phyloP scores from a whole-genome alignment of 2,113 vertebrate genomes.

The Enhydra lutris region DNA sequence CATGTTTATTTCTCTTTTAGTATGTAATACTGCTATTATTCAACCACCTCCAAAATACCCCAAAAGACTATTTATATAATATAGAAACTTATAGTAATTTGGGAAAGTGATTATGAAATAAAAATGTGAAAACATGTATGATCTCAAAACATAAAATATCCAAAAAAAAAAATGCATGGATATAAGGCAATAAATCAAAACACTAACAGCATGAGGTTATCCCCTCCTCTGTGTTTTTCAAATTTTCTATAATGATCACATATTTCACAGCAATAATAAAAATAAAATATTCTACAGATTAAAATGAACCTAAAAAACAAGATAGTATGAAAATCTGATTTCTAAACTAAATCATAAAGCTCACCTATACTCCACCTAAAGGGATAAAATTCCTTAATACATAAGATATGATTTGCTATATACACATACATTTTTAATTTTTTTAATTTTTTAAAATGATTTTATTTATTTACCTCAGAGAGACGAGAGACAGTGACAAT shows the following conservation, averaged over 20 bases:
- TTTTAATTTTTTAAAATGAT: neutral
- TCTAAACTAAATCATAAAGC: neutral
- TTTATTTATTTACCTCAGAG: neutral
- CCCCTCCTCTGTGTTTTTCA: neutral
- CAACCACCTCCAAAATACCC: neutral
- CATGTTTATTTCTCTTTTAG: neutral
- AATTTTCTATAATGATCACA: neutral
- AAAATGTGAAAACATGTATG: neutral
- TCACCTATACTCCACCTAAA: neutral
- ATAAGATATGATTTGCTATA: neutral
- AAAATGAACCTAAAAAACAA: slow-evolving; percentile 25
- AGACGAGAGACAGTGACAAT: neutral
- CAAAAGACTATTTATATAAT: neutral
- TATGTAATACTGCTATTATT: neutral
- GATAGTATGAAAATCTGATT: neutral
- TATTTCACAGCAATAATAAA: neutral
- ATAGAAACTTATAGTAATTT: neutral
- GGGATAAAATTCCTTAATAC: neutral
- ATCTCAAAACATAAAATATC: neutral
- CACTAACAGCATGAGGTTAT: neutral
- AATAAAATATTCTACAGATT: neutral
- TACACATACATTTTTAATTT: neutral
- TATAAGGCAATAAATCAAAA: neutral
- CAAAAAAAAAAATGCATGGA: neutral
- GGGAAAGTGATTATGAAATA: neutral